Evolutionary conservation across 1,140 invertebrate genomes (phyloP), one percentile per base, ranked within the genome.

Genomic region (Brachionus calyciflorus): DNA sequence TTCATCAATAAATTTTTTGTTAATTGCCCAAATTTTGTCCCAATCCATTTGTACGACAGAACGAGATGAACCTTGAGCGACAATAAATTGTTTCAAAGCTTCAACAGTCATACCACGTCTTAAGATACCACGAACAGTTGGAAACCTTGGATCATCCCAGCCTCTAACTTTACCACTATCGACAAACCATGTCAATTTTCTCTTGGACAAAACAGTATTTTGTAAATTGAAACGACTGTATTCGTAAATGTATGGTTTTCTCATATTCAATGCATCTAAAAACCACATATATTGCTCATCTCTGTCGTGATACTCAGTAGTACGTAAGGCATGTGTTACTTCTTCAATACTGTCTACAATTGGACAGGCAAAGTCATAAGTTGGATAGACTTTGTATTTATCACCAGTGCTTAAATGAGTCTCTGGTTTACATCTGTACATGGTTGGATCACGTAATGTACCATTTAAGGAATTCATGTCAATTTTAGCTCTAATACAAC

Each of bases 11-110:
- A 94, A 89, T 88, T 98, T 98, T 84, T 97, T 98, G 83, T 99
- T 99, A 80, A 98, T 93, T 9, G 96, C 89, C 97, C 97, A 99
- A 78, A 99, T 97, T 86, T 99, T 99, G 83, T 99, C 96, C 97
- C 97, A 99, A 82, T 98, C 95, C 97, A 99, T 99, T 81, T 94
- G 94, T 1, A 97, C 94, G 3, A 99, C 94, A 9, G 95, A 93
- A 79, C 92, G 89, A 24, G 95, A 98, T 49, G 95, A 98, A 55
- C 97, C 97, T 83, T 99, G 97, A n/a, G 96, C 93, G 41, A 96
- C 90, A 79, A 99, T 98, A 82, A 99, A 99, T 86, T 98, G 92
- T 80, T 94, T 93, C 6, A 99, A 86, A 1, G 93, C 96, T 82
- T 97, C 93, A 14, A 99, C 93, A 0, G 95, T 97, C 92, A 99